Conservation (phyloP, 2,113 vertebrate species). For the Cochlearius cochlearius region DNA sequence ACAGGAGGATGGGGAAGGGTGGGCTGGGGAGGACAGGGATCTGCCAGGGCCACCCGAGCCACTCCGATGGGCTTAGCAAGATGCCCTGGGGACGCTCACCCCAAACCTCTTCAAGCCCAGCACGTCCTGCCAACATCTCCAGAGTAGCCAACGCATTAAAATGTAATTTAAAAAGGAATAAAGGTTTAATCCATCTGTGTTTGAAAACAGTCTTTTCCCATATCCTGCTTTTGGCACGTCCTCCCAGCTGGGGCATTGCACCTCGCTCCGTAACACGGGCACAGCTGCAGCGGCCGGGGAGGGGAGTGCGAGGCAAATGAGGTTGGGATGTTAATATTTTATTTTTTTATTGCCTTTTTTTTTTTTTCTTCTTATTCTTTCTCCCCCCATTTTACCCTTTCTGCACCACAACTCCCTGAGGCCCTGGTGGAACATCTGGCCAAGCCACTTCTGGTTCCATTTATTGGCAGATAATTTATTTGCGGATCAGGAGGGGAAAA, state of each 20-base stretch:
- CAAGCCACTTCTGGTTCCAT: not conserved
- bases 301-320: not conserved
- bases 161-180: not conserved
- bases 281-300: not conserved
- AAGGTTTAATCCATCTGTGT: not conserved
- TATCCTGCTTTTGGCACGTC: not conserved
- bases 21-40: not conserved
- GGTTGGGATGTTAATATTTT: not conserved
- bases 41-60: not conserved
- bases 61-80: fast-evolving
- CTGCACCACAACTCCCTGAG: not conserved
- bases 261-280: not conserved
- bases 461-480: conserved; percentile 34
- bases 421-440: not conserved
- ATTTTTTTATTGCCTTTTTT: not conserved
- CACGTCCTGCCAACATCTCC: not conserved
- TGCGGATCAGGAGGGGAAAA: not conserved
- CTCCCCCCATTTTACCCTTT: not conserved
- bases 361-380: too few species aligned
- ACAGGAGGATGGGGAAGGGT: not conserved
- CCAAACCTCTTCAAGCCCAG: not conserved
- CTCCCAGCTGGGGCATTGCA: not conserved
- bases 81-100: not conserved
- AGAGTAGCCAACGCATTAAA: not conserved
- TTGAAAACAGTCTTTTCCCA: not conserved